Conservation (phyloP, 2,797 vertebrate genomes). For the Xenopus petersii region DNA sequence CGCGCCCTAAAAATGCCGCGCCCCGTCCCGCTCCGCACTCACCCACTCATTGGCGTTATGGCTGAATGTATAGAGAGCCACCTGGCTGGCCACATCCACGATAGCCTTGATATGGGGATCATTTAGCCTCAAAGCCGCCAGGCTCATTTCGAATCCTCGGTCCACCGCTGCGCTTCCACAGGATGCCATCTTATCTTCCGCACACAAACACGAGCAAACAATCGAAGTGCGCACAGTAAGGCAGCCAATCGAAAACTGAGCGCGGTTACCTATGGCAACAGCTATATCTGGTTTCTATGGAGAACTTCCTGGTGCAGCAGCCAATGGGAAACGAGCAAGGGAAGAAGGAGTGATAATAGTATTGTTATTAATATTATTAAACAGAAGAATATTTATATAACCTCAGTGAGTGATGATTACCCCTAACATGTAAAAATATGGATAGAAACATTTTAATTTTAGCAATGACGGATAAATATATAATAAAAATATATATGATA, state of each 20-base stretch:
- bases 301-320: background rate
- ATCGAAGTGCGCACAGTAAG: constrained; percentile 51
- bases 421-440: too few relatives aligned
- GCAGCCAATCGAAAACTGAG: constrained; percentile 53
- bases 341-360: background rate
- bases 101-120: constrained; percentile 92
- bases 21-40: constrained; percentile 55
- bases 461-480: too few relatives aligned
- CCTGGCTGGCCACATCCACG: constrained; percentile 92
- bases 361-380: too few relatives aligned
- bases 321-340: background rate
- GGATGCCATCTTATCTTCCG: constrained; percentile 79
- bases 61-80: constrained; percentile 91
- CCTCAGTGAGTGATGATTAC: too few relatives aligned
- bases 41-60: constrained; percentile 90
- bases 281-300: background rate
- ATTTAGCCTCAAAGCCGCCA: constrained; percentile 85
- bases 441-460: too few relatives aligned
- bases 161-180: constrained; percentile 63
- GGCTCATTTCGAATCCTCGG: constrained; percentile 87
- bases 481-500: too few relatives aligned
- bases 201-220: constrained; percentile 3
- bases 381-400: too few relatives aligned
- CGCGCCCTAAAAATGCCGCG: too few relatives aligned
- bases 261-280: constrained; percentile 41